phyloP scores from a whole-genome alignment of 2,888 invertebrate genomes.

The Hirtodrosophila duncani region DNA sequence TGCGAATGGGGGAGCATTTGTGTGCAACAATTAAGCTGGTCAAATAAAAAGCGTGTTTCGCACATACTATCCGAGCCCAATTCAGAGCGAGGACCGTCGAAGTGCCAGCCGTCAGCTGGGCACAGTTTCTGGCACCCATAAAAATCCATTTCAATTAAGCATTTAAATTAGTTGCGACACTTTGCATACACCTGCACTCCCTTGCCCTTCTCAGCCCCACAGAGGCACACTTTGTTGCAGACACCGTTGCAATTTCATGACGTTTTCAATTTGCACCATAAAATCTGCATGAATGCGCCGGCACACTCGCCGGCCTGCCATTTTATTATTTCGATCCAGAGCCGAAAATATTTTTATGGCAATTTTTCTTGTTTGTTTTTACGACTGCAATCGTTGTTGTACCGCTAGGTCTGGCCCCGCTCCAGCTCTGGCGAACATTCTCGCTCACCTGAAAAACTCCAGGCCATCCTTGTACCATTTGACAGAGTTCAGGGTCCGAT shows the following conservation, averaged over 20 bases:
- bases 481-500: constrained; percentile 78
- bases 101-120: constrained; percentile 42
- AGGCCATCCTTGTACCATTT: constrained; percentile 79
- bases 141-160: constrained; percentile 75
- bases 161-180: constrained; percentile 75
- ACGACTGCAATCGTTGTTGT: constrained; percentile 32
- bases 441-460: constrained; percentile 78
- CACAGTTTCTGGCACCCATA: constrained; percentile 52
- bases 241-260: constrained; percentile 68
- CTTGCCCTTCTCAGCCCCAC: neutral
- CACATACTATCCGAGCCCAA: constrained; percentile 61
- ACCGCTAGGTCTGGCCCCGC: neutral
- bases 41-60: constrained; percentile 67
- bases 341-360: constrained; percentile 64
- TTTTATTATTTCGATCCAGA: constrained; percentile 57
- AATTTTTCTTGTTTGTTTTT: constrained; percentile 49
- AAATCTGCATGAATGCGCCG: constrained; percentile 71
- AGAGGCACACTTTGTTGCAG: constrained; percentile 51
- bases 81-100: neutral
- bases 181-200: constrained; percentile 32
- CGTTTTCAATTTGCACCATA: constrained; percentile 71
- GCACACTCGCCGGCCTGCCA: constrained; percentile 34
- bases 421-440: too few relatives aligned
- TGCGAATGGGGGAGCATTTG: too few relatives aligned
- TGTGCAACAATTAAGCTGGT: constrained; percentile 67